phyloP scores from a whole-genome alignment of 1,140 invertebrate genomes.

The Coenobita brevimanus region DNA sequence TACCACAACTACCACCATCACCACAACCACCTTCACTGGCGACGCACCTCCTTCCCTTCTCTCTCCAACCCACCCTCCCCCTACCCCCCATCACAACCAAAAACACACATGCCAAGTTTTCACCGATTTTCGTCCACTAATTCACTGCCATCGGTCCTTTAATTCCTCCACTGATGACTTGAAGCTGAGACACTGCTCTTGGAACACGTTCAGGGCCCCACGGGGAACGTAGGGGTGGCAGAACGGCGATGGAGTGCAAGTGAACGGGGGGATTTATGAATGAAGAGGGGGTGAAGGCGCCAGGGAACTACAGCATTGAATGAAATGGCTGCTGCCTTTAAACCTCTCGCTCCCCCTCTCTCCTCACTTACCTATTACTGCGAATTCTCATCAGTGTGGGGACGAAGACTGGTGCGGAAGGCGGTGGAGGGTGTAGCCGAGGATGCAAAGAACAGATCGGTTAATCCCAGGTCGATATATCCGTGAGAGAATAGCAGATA shows the following conservation, averaged over 20 bases:
- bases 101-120: slow-evolving; percentile 17
- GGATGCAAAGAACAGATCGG: too few relatives aligned
- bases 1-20: background rate
- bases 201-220: background rate
- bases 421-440: background rate
- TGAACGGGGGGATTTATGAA: slow-evolving; percentile 61
- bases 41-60: background rate
- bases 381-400: slow-evolving; percentile 56
- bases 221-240: background rate
- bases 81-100: too few relatives aligned
- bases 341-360: background rate
- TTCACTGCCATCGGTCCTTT: too few relatives aligned
- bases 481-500: too few relatives aligned
- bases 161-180: too few relatives aligned
- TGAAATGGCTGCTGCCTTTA: slow-evolving; percentile 54
- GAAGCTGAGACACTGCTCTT: too few relatives aligned
- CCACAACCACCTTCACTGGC: background rate
- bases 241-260: slow-evolving; percentile 20
- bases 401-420: slow-evolving; percentile 24
- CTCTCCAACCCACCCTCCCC: background rate
- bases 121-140: background rate
- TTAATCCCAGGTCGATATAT: too few relatives aligned
- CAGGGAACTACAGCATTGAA: slow-evolving; percentile 47
- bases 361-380: slow-evolving; percentile 54
- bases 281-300: slow-evolving; percentile 22